These are phyloP conservation scores for Aptenodytes patagonicus DNA, from an alignment of 2,113 vertebrate genomes.

Conservation along the genomic window DNA sequence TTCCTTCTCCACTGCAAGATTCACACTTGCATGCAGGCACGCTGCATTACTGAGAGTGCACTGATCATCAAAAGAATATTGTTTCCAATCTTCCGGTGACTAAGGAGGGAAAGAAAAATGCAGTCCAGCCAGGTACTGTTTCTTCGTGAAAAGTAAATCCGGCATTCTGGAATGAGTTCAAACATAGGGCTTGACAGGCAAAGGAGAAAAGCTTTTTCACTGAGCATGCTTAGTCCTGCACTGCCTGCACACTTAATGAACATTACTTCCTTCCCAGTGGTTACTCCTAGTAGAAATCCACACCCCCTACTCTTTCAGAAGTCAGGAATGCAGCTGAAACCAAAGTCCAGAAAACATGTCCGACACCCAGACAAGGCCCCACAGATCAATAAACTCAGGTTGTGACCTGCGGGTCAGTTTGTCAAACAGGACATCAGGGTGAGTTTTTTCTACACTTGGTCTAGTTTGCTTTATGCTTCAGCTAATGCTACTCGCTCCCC, in stretches of 20 bases:
- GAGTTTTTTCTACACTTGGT: constrained; percentile 63
- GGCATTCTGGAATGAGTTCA: constrained; percentile 78
- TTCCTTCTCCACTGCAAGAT: constrained; percentile 56
- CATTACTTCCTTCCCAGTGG: constrained; percentile 88
- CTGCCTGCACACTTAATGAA: constrained; percentile 82
- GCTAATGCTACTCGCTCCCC: constrained; percentile 40
- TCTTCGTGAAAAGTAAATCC: constrained; percentile 75
- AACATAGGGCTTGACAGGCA: constrained; percentile 83
- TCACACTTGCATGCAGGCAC: constrained; percentile 39
- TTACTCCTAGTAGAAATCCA: constrained; percentile 74
- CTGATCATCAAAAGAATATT: constrained; percentile 39
- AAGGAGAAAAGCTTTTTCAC: constrained; percentile 67
- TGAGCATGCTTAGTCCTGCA: constrained; percentile 83
- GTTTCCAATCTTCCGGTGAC: constrained; percentile 42
- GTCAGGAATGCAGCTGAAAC: constrained; percentile 80
- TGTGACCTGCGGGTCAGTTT: constrained; percentile 74
- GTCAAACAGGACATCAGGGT: constrained; percentile 69
- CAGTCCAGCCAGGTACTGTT: constrained; percentile 48
- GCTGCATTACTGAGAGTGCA: constrained; percentile 17
- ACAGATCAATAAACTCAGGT: constrained; percentile 75
- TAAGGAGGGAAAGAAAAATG: constrained; percentile 19
- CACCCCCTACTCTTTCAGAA: constrained; percentile 74
- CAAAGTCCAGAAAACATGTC: constrained; percentile 80
- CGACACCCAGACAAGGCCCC: constrained; percentile 68
- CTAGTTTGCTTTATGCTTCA: constrained; percentile 69